Conservation (phyloP, 2,113 vertebrate species). For the Oryzias melastigma region DNA sequence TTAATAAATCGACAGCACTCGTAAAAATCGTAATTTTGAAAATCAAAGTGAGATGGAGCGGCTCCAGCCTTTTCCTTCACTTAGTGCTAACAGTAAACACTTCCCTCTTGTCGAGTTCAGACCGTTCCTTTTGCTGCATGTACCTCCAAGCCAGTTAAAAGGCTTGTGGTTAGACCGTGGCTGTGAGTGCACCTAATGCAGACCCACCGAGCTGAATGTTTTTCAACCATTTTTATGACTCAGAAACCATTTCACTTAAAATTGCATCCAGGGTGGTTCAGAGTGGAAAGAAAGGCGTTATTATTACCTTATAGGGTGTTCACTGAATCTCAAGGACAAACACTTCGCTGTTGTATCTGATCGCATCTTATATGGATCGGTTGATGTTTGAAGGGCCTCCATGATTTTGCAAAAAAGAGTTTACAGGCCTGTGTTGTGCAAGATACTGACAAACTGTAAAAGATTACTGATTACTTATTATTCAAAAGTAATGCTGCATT, state of each 20-base stretch:
- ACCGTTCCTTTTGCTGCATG: conserved; percentile 44
- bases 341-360: neutral
- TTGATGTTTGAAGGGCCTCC: too few species aligned
- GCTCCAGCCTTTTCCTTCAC: conserved; percentile 14
- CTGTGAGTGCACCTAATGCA: conserved; percentile 31
- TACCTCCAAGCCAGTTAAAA: conserved; percentile 55
- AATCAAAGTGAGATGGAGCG: neutral
- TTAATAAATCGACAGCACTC: too few species aligned
- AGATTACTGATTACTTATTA: too few species aligned
- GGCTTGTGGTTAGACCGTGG: conserved; percentile 43
- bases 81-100: conserved; percentile 35
- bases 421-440: too few species aligned
- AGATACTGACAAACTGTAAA: too few species aligned
- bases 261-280: conserved; percentile 45
- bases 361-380: too few species aligned
- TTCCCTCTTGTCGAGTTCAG: conserved; percentile 25
- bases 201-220: conserved; percentile 28
- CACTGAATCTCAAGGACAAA: conserved; percentile 12
- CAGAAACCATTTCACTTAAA: conserved; percentile 53
- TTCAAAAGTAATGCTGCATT: too few species aligned
- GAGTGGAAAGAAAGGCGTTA: conserved; percentile 29
- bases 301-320: conserved; percentile 18
- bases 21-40: too few species aligned
- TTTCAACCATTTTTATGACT: conserved; percentile 42
- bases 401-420: too few species aligned